Base-by-base conservation (phyloP, 2,888 invertebrate species). In the Notodromas monacha region DNA sequence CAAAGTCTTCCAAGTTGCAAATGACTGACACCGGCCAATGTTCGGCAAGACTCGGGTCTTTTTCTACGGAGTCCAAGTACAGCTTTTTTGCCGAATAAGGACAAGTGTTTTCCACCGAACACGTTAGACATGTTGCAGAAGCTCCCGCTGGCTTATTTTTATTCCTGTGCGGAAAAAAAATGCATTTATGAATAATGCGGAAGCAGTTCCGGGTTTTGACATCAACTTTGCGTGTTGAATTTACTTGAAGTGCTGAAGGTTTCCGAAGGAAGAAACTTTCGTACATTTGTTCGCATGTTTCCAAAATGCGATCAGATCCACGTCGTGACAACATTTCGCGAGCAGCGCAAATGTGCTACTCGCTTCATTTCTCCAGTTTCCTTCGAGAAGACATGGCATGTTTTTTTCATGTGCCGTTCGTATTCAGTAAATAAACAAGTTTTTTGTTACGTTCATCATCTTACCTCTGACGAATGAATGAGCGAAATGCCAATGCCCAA, bases 261-360 rank as follows among this genome's bases (percentile, higher is more conserved):
- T 39, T 5, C 49, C 49, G 39, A 49, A 47, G 4, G 48, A 47
- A 2, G 46, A 45, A 3, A 48, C 40, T 12, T 36, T 33, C 14
- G 36, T 34, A 37, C 47, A 48, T 30, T 37, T 39, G 28, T 36
- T 38, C 5, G 38, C 40, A 4, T 38, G 37, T 46, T 52, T 47
- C 47, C 49, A 48, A 36, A 45, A 45, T 13, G 39, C 37, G 31
- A 53, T 43, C 4, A 52, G 43, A 35, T 53, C 52, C 29, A 52
- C 35, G 36, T 53, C 53, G 40, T 53, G 53, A 35, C 52, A 52
- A 38, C 47, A 48, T 36, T 53, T 52, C 11, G 50, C 43, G 34
- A 52, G 35, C 28, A 53, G 39, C 3, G 49, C 46, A 38, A 44
- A 46, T 4, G 48, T 41, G 30, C 50, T 50, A 5, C 38, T 37